Base-by-base conservation (phyloP, 2,888 invertebrate genomes). In the Coelopa pilipes region DNA sequence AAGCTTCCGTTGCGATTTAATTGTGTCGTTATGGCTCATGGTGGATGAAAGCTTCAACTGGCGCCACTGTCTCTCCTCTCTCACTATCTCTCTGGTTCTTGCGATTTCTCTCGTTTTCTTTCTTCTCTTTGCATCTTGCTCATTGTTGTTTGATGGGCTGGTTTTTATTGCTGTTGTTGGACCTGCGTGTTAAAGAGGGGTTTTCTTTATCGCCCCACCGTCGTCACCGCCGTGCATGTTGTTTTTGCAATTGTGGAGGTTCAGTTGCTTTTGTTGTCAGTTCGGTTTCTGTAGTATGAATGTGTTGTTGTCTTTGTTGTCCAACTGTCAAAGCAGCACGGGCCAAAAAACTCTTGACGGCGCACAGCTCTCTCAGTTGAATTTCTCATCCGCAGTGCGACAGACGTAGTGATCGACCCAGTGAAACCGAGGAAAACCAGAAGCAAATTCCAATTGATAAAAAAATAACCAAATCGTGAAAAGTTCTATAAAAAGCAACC, bases 251-350 rank as follows among this genome's bases (percentile, higher is more conserved):
- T 34, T 34, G 34, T 34, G 34, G 34, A 4, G 34, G 34, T 34
- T 34, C 34, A 34, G 34, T 34, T 34, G 34, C 7, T 34, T 2
- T 34, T 34, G 34, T 34, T 34, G 34, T 4, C 34, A 34, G 34
- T 34, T 2, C 34, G 2, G 34, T 34, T 34, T 34, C 34, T 34
- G 34, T 34, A 34, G 34, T 34, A 34, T 34, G 34, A 7, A 34
- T 34, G 34, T 60, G 19, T 15, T 24, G n/a, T 65, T 63, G 46
- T 63, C 46, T 15, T 65, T 63, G 45, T 65, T 66, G 66, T 66
- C 12, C 49, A 50, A 66, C 50, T 66, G 66, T 66, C 66, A 66
- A 66, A 50, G 46, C 49, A 47, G 13, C 49, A 13, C 49, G 17
- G 49, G 17, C 66, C 66, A 24, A 62, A 62, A 66, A 34, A 34